These are phyloP conservation scores for Scylla paramamosain DNA, from an alignment of 1,140 invertebrate genomes.

Conservation along the genomic window DNA sequence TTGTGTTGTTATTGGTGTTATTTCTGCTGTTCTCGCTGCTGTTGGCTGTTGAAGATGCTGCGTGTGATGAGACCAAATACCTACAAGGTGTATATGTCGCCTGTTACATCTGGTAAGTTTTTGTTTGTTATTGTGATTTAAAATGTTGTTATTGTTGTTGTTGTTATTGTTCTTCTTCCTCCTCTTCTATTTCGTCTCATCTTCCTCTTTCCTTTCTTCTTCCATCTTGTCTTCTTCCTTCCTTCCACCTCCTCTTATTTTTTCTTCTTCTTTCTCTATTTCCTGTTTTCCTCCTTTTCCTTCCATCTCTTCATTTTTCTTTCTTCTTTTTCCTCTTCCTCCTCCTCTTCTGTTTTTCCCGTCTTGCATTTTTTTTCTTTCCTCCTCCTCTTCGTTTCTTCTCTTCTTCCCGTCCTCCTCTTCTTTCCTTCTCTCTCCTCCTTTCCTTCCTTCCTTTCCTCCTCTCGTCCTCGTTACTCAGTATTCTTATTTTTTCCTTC, in stretches of 20 bases:
- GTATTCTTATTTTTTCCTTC: too few relatives aligned
- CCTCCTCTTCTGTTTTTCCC: too few relatives aligned
- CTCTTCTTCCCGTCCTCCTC: too few relatives aligned
- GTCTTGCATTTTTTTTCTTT: too few relatives aligned
- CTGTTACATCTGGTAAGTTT: conserved; percentile 2
- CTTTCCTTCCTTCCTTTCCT: neutral
- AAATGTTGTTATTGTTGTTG: neutral
- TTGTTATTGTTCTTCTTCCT: too few relatives aligned
- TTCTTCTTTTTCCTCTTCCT: too few relatives aligned
- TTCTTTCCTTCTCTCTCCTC: neutral
- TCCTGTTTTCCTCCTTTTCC: neutral
- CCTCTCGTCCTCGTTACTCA: too few relatives aligned
- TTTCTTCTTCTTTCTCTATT: too few relatives aligned
- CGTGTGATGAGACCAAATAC: conserved; percentile 9
- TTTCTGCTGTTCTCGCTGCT: too few relatives aligned
- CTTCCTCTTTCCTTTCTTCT: neutral
- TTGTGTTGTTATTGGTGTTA: too few relatives aligned
- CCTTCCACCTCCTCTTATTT: too few relatives aligned
- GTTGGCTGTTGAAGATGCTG: neutral
- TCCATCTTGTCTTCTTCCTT: neutral
- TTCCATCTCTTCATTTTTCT: neutral
- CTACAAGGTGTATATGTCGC: conserved; percentile 44
- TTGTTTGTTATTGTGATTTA: too few relatives aligned
- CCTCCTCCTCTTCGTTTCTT: neutral
- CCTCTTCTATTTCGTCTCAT: neutral